phyloP scores from a whole-genome alignment of 2,797 vertebrate genomes.

The Arrhamphus sclerolepis region DNA sequence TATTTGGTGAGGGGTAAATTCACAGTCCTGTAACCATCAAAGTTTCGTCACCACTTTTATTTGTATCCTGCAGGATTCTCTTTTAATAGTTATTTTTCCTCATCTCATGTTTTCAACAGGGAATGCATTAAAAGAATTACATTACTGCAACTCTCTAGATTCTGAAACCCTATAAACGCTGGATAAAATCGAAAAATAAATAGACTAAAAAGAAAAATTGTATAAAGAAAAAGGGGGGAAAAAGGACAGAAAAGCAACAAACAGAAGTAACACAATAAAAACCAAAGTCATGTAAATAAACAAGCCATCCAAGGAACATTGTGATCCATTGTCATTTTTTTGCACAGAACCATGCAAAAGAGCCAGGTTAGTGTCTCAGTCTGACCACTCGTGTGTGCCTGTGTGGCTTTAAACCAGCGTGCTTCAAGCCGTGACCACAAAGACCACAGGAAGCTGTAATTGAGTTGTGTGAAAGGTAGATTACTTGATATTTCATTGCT shows the following conservation, averaged over 20 bases:
- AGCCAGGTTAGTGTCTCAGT: conserved; percentile 53
- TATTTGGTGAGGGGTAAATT: conserved; percentile 40
- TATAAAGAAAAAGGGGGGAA: conserved; percentile 34
- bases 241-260: conserved; percentile 52
- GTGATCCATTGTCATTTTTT: conserved; percentile 47
- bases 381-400: conserved; percentile 51
- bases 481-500: conserved; percentile 52
- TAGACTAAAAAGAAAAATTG: conserved; percentile 26
- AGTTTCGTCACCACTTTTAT: conserved; percentile 66
- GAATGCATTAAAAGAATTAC: conserved; percentile 76
- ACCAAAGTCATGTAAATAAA: conserved; percentile 24
- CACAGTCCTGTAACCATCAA: conserved; percentile 42
- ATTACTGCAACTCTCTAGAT: conserved; percentile 72
- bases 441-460: conserved; percentile 79
- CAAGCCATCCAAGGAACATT: conserved; percentile 56
- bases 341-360: conserved; percentile 75
- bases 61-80: conserved; percentile 50
- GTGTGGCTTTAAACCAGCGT: conserved; percentile 53
- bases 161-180: conserved; percentile 68
- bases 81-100: conserved; percentile 36
- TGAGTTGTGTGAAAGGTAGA: conserved; percentile 65
- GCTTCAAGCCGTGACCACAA: conserved; percentile 63
- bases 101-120: conserved; percentile 61
- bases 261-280: conserved; percentile 50
- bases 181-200: conserved; percentile 54